phyloP scores from a whole-genome alignment of 2,888 invertebrate species.

The Agrotis clavis region DNA sequence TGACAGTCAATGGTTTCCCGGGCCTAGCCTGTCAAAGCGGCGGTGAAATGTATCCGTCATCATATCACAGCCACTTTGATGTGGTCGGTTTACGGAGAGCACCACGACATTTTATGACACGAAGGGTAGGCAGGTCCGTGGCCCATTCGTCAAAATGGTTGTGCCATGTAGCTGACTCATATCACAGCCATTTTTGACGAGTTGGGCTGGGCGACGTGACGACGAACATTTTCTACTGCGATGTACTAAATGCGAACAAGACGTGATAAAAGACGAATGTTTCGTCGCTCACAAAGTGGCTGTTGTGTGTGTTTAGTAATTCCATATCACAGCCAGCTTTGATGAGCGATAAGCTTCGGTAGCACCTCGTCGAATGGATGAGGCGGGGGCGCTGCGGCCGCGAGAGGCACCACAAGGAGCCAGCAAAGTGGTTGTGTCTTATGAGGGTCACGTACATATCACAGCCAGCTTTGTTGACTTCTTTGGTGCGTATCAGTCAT shows the following conservation, averaged over 20 bases:
- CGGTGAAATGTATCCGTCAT: constrained; percentile 94
- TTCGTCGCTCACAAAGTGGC: constrained; percentile 96
- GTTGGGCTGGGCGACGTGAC: constrained; percentile 92
- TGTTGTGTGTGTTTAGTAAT: constrained; percentile 94
- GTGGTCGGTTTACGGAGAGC: constrained; percentile 93
- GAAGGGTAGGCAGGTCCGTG: constrained; percentile 70
- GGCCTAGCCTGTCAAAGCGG: constrained; percentile 96
- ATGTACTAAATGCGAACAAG: neutral
- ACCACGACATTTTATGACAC: constrained; percentile 51
- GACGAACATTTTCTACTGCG: constrained; percentile 24
- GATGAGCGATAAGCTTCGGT: constrained; percentile 94
- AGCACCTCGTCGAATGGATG: constrained; percentile 7
- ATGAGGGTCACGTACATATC: constrained; percentile 95
- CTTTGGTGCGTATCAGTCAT: constrained; percentile 56
- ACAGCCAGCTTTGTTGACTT: constrained; percentile 96
- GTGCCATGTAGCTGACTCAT: constrained; percentile 93
- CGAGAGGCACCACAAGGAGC: constrained; percentile 74
- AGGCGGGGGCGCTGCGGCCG: constrained; percentile 1
- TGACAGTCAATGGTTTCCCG: constrained; percentile 77
- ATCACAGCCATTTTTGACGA: constrained; percentile 99
- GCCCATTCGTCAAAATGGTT: constrained; percentile 95
- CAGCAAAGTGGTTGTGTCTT: constrained; percentile 97
- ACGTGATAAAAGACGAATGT: constrained; percentile 21
- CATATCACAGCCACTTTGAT: constrained; percentile 99
- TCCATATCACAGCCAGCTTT: constrained; percentile 99